Evolutionary conservation across 2,113 vertebrate species (phyloP).

Genomic region (Neodontobutis hainanensis): DNA sequence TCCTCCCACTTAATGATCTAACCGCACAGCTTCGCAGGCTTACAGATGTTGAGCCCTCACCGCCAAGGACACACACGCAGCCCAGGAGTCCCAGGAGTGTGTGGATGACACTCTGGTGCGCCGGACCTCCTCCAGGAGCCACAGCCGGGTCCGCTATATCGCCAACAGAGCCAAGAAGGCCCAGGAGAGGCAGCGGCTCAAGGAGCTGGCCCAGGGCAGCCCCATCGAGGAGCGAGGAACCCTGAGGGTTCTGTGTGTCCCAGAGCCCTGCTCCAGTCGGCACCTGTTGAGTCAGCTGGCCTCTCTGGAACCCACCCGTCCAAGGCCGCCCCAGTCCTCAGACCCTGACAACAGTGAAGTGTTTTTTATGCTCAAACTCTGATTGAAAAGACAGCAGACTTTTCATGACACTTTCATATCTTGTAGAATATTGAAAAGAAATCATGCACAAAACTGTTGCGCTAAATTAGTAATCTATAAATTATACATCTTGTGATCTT

Average conservation of each 20-base stretch:
- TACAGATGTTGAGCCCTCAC: constrained; percentile 85
- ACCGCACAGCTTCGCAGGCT: constrained; percentile 87
- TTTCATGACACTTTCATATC: constrained; percentile 30
- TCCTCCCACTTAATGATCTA: constrained; percentile 65
- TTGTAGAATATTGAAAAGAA: constrained; percentile 25
- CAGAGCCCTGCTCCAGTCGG: constrained; percentile 76
- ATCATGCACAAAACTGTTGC: constrained; percentile 11
- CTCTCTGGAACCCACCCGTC: constrained; percentile 58
- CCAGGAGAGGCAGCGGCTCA: constrained; percentile 87
- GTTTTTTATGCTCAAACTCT: constrained; percentile 84
- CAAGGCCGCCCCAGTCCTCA: constrained; percentile 40
- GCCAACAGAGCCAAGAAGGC: constrained; percentile 90
- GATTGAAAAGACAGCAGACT: constrained; percentile 30
- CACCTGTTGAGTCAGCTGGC: constrained; percentile 71
- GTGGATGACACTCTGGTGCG: constrained; percentile 74
- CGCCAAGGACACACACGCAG: constrained; percentile 70
- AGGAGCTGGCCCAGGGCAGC: constrained; percentile 68
- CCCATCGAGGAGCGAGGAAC: constrained; percentile 89
- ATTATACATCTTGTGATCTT: background rate
- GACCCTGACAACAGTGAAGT: constrained; percentile 73
- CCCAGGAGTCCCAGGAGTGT: constrained; percentile 31
- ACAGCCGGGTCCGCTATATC: constrained; percentile 91
- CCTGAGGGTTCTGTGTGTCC: constrained; percentile 89
- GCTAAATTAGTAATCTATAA: constrained; percentile 11
- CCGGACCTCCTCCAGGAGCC: constrained; percentile 88